Percentiles rank a stretch among this genome's conserved stretches.
These are phyloP conservation scores for Brachypteracias leptosomus DNA, from an alignment of 2,113 vertebrate genomes.

Conservation along the genomic window DNA sequence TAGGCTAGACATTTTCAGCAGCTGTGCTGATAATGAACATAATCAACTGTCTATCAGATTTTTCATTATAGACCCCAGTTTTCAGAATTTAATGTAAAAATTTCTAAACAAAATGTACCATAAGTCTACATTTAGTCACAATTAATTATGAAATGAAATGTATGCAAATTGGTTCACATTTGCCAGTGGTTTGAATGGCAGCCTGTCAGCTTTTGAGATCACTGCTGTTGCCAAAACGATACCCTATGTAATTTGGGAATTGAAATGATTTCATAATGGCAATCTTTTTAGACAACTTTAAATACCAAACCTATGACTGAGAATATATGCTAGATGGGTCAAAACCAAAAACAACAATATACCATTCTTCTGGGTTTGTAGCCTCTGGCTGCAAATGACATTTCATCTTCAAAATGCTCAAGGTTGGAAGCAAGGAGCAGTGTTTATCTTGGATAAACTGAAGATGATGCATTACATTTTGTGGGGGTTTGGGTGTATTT, in stretches of 20 bases:
- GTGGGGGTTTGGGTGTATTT: not conserved
- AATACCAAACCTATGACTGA: not conserved
- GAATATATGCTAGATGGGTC: not conserved
- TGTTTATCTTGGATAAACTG: not conserved
- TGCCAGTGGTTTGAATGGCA: conserved; percentile 26
- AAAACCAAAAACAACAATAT: not conserved
- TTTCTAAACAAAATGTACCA: conserved; percentile 45
- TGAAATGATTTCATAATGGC: not conserved
- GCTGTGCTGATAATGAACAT: conserved; percentile 25
- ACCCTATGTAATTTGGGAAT: not conserved
- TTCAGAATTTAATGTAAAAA: conserved; percentile 50
- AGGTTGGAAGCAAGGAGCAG: not conserved
- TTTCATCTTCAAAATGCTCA: not conserved
- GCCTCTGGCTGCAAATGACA: not conserved
- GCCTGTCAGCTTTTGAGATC: conserved; percentile 10
- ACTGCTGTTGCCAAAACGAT: not conserved
- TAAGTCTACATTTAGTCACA: conserved; percentile 60
- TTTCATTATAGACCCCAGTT: conserved; percentile 7
- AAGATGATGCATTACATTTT: not conserved
- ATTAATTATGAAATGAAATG: conserved; percentile 47
- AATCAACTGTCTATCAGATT: conserved; percentile 46
- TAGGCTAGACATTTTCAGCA: conserved; percentile 30
- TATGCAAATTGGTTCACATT: conserved; percentile 35
- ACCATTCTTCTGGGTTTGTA: not conserved
- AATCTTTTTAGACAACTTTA: not conserved